Evolutionary conservation across 2,888 invertebrate species (phyloP).

Genomic region (Gastracanthus pulcherrimus): DNA sequence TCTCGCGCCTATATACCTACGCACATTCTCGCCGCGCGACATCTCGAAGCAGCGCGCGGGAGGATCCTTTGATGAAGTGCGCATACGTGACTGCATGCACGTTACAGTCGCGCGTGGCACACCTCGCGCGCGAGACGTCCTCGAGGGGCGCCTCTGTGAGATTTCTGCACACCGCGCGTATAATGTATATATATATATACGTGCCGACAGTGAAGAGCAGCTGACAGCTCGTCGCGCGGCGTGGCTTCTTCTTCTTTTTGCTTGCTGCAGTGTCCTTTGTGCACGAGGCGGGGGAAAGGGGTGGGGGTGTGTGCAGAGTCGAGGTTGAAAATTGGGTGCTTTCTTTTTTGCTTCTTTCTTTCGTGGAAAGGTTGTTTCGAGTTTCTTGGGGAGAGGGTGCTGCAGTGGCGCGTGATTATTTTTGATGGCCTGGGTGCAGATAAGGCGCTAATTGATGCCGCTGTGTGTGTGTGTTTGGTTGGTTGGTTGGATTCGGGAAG

Average conservation of each 20-base stretch:
- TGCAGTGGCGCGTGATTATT: not conserved
- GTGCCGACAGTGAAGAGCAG: too few relatives aligned
- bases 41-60: too few relatives aligned
- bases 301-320: not conserved
- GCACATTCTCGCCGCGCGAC: too few relatives aligned
- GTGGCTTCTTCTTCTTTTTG: too few relatives aligned
- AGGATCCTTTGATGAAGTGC: not conserved
- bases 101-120: too few relatives aligned
- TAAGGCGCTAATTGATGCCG: not conserved
- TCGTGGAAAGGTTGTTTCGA: not conserved
- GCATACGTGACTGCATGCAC: not conserved
- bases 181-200: too few relatives aligned
- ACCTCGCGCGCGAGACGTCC: not conserved
- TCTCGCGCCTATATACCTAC: too few relatives aligned
- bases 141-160: not conserved
- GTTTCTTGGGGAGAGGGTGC: not conserved
- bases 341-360: not conserved
- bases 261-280: too few relatives aligned
- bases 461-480: not conserved
- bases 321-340: not conserved
- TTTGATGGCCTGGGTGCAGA: not conserved
- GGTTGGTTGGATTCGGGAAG: too few relatives aligned
- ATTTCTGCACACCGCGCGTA: not conserved
- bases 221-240: slow-evolving; percentile 1
- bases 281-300: too few relatives aligned